These are phyloP conservation scores for Stictonetta naevosa DNA, from an alignment of 2,113 vertebrate genomes.

Conservation along the genomic window DNA sequence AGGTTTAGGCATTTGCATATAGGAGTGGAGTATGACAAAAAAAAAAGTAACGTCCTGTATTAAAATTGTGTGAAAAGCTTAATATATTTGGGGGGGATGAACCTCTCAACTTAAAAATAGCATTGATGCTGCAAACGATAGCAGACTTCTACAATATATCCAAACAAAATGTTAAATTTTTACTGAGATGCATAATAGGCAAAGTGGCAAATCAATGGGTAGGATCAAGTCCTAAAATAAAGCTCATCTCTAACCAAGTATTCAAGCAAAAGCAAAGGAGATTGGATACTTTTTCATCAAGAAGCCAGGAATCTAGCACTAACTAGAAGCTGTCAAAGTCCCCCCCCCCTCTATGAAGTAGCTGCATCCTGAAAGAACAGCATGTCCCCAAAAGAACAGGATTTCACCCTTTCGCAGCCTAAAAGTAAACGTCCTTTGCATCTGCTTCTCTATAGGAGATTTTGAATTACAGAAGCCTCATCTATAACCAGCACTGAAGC, in stretches of 20 bases:
- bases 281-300: neutral
- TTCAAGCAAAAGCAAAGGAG: neutral
- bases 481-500: neutral
- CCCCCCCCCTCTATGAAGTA: neutral
- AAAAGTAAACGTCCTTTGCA: neutral
- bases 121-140: neutral
- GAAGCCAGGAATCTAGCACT: neutral
- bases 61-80: neutral
- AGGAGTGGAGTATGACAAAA: neutral
- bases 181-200: neutral
- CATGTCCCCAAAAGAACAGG: fast-evolving
- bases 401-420: neutral
- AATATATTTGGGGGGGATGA: neutral
- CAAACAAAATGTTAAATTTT: neutral
- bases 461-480: neutral
- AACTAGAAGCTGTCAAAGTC: neutral
- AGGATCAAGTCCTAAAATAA: neutral
- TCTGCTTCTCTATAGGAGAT: neutral
- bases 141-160: neutral
- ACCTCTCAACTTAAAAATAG: neutral
- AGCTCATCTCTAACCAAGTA: neutral
- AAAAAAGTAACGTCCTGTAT: neutral
- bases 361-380: neutral
- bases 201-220: neutral
- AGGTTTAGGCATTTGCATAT: neutral